Evolutionary conservation across 2,888 invertebrate genomes (phyloP).

Genomic region (Athripsodes cinereus): DNA sequence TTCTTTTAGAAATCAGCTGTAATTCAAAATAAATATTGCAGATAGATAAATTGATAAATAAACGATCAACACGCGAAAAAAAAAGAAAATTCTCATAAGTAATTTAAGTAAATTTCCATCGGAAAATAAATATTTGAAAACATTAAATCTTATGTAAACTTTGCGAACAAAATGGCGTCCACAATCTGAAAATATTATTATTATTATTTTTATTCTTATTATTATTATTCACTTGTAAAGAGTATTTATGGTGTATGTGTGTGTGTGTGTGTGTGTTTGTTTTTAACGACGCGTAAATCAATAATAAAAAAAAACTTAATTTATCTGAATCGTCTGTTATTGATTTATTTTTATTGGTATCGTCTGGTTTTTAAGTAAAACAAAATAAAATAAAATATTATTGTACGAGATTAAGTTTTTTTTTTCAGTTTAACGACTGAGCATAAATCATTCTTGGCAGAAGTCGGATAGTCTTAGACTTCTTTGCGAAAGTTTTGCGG

Average conservation of each 20-base stretch:
- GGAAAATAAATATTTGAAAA: constrained; percentile 7
- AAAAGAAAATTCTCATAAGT: background rate
- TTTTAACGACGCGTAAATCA: background rate
- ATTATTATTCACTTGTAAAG: constrained; percentile 3
- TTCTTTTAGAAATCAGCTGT: too few species aligned
- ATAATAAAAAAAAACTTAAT: too few species aligned
- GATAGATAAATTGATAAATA: background rate
- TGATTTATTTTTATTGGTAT: too few species aligned
- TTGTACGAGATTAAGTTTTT: too few species aligned
- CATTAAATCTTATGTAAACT: constrained; percentile 9
- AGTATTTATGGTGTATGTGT: constrained; percentile 2
- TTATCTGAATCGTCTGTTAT: too few species aligned
- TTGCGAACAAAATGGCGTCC: constrained; percentile 7
- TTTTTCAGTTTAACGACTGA: too few species aligned
- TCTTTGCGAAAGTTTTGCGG: too few species aligned
- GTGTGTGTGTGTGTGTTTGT: too few species aligned
- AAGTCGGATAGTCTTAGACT: too few species aligned
- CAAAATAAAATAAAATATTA: too few species aligned
- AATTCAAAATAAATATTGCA: background rate
- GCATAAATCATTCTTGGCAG: too few species aligned
- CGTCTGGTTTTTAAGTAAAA: too few species aligned
- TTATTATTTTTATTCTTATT: constrained; percentile 3
- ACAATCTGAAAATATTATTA: constrained; percentile 7
- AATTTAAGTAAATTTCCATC: background rate
- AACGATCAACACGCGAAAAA: background rate